These are phyloP conservation scores for Tethea ocularis DNA, from an alignment of 2,888 invertebrate species.

Conservation along the genomic window DNA sequence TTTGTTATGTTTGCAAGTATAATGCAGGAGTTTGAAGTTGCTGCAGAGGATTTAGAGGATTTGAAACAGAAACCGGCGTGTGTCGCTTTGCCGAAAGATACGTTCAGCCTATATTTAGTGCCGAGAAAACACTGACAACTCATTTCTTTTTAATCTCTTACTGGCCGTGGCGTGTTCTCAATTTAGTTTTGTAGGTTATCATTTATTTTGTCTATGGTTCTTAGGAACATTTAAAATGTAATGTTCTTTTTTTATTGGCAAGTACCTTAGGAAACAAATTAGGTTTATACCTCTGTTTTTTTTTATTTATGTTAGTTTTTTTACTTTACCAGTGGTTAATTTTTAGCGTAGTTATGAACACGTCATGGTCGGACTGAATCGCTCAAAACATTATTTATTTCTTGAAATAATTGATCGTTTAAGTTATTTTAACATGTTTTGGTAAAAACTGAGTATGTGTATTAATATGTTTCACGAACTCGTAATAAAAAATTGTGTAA, in stretches of 20 bases:
- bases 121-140: slow-evolving; percentile 71
- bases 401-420: slow-evolving; percentile 30
- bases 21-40: slow-evolving; percentile 88
- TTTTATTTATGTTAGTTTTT: background rate
- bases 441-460: background rate
- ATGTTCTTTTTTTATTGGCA: background rate
- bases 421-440: slow-evolving; percentile 18
- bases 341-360: slow-evolving; percentile 2
- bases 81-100: slow-evolving; percentile 89
- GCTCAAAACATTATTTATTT: slow-evolving; percentile 58
- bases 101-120: slow-evolving; percentile 85
- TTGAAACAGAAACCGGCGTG: slow-evolving; percentile 87
- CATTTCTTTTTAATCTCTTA: slow-evolving; percentile 1
- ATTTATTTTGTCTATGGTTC: background rate
- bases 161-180: background rate
- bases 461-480: background rate
- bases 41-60: slow-evolving; percentile 75
- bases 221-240: too few relatives aligned
- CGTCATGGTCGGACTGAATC: slow-evolving; percentile 18
- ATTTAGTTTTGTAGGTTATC: background rate
- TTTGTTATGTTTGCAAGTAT: slow-evolving; percentile 89
- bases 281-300: too few relatives aligned
- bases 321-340: background rate
- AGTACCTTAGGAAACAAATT: too few relatives aligned
- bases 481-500: background rate